phyloP scores from a whole-genome alignment of 2,113 vertebrate genomes.

The Ceyx margarethae region DNA sequence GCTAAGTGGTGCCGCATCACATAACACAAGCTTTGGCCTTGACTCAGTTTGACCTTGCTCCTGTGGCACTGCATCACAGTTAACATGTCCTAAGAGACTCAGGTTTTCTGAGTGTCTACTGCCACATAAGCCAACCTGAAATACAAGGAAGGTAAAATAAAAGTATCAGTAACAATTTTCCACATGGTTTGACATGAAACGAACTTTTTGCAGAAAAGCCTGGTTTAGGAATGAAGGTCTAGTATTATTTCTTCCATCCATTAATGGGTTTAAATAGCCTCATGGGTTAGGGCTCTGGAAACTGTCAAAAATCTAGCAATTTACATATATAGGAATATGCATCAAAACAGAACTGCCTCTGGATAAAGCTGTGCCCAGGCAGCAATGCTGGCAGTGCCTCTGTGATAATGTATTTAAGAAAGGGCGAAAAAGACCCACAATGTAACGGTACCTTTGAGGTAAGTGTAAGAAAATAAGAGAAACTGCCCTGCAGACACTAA shows the following conservation, averaged over 20 bases:
- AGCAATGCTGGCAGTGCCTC: accelerated
- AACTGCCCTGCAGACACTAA: background rate
- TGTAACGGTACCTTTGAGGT: background rate
- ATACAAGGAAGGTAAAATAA: background rate
- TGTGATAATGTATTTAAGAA: background rate
- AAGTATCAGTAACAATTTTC: background rate
- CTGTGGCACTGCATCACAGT: background rate
- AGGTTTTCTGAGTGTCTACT: background rate
- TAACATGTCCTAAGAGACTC: background rate
- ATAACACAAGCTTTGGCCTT: background rate
- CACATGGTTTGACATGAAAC: background rate
- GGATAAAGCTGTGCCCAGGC: background rate
- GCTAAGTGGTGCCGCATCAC: background rate
- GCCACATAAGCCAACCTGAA: background rate
- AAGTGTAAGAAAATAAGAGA: background rate
- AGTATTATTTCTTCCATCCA: background rate
- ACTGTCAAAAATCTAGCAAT: background rate
- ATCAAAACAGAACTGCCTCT: background rate
- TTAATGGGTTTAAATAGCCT: background rate
- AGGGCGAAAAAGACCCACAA: background rate
- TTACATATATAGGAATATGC: background rate
- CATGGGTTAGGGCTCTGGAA: background rate
- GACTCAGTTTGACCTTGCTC: background rate
- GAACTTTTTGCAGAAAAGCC: background rate
- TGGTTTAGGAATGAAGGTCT: background rate